Conservation (phyloP, 2,888 invertebrate genomes). For the Blomia tropicalis region DNA sequence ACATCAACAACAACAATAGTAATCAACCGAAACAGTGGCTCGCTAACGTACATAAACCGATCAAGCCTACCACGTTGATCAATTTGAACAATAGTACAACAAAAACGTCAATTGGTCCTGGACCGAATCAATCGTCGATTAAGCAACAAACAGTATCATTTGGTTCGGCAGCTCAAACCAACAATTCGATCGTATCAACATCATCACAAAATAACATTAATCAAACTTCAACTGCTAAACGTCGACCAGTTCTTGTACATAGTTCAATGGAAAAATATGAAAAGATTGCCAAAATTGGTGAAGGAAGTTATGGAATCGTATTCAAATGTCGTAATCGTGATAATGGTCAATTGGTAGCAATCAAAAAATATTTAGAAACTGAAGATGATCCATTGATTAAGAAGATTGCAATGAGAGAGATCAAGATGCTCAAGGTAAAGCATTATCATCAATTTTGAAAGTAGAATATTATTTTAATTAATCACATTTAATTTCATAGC, state of each 20-base stretch:
- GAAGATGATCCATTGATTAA: slow-evolving; percentile 90
- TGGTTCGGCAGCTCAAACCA: neutral
- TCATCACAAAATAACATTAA: neutral
- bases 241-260: neutral
- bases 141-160: neutral
- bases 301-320: slow-evolving; percentile 87
- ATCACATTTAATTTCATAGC: too few species aligned
- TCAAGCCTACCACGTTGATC: neutral
- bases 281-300: slow-evolving; percentile 79
- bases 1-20: neutral
- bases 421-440: slow-evolving; percentile 72
- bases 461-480: slow-evolving; percentile 27
- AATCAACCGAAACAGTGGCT: neutral
- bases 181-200: neutral
- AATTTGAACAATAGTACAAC: neutral
- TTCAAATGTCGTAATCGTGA: slow-evolving; percentile 90
- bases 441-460: slow-evolving; percentile 12
- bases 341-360: slow-evolving; percentile 81
- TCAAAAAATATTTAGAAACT: slow-evolving; percentile 90
- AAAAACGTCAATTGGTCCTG: too few species aligned
- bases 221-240: neutral
- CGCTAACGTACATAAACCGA: neutral
- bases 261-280: slow-evolving; percentile 51
- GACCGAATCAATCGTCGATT: neutral
- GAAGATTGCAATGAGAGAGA: slow-evolving; percentile 86